phyloP scores from a whole-genome alignment of 2,797 vertebrate genomes.

The Spinibarbus caldwelli region DNA sequence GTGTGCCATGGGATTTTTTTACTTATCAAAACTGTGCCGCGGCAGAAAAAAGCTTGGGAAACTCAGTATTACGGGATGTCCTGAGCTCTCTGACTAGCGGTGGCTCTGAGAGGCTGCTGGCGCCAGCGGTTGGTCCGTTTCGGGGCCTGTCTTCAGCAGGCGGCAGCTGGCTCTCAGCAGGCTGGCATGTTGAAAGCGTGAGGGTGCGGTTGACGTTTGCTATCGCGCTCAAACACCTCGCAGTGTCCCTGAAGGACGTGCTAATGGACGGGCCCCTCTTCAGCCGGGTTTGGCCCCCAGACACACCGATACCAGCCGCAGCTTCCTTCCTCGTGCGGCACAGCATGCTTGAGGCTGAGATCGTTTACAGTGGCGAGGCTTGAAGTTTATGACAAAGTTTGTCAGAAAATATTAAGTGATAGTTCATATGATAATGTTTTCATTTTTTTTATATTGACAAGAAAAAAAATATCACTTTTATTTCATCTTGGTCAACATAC shows the following conservation, averaged over 20 bases:
- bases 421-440: neutral
- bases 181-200: constrained; percentile 62
- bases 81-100: neutral
- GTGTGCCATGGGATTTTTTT: too few relatives aligned
- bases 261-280: constrained; percentile 76
- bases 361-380: neutral
- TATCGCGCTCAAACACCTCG: constrained; percentile 76
- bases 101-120: constrained; percentile 49
- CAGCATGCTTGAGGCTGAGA: neutral
- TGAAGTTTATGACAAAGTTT: neutral
- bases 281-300: constrained; percentile 54
- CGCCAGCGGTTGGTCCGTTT: constrained; percentile 33
- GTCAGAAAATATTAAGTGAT: constrained; percentile 18
- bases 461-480: neutral
- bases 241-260: constrained; percentile 66
- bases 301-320: constrained; percentile 40
- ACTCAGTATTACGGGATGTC: too few relatives aligned
- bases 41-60: too few relatives aligned
- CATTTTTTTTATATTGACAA: neutral
- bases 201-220: constrained; percentile 63
- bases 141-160: too few relatives aligned
- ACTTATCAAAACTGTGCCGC: too few relatives aligned
- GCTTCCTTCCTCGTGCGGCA: constrained; percentile 39
- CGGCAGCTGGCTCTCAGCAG: too few relatives aligned
- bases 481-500: neutral